Percentiles rank a stretch among this genome's conserved stretches.
Evolutionary conservation across 2,113 vertebrate species (phyloP).

Genomic region (Daboia siamensis): DNA sequence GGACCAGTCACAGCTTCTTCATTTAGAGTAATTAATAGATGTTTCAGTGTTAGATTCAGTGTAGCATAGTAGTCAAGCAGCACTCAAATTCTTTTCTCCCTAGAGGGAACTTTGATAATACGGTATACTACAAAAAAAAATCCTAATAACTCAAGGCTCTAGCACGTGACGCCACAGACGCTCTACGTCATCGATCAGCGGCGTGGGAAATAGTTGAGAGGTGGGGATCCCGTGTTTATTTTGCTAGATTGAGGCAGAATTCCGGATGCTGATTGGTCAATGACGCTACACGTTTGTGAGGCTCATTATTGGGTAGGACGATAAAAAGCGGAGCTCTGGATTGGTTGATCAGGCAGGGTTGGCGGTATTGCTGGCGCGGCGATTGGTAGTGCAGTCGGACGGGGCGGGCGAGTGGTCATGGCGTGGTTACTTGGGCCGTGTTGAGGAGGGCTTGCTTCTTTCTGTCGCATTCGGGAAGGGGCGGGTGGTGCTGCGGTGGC

Average conservation of each 20-base stretch:
- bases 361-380: rapidly evolving
- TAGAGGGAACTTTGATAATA: background rate
- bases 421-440: background rate
- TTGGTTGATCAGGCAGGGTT: background rate
- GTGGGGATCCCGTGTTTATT: rapidly evolving
- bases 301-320: slow-evolving; percentile 8
- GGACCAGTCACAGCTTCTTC: background rate
- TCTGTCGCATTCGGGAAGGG: slow-evolving; percentile 26
- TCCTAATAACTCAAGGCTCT: background rate
- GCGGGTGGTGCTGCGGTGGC: background rate
- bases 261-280: slow-evolving; percentile 6
- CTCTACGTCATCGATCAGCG: rapidly evolving
- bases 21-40: background rate
- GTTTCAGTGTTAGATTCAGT: background rate
- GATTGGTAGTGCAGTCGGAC: background rate
- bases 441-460: background rate
- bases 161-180: background rate
- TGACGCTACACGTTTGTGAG: background rate
- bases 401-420: slow-evolving; percentile 6
- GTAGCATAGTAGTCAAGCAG: background rate
- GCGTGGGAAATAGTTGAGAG: rapidly evolving
- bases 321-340: background rate
- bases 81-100: background rate
- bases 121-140: background rate
- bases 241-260: background rate